Evolutionary conservation across 2,888 invertebrate genomes (phyloP), one percentile per base, ranked within the genome.

Genomic region (Fissipunctia ypsillon): DNA sequence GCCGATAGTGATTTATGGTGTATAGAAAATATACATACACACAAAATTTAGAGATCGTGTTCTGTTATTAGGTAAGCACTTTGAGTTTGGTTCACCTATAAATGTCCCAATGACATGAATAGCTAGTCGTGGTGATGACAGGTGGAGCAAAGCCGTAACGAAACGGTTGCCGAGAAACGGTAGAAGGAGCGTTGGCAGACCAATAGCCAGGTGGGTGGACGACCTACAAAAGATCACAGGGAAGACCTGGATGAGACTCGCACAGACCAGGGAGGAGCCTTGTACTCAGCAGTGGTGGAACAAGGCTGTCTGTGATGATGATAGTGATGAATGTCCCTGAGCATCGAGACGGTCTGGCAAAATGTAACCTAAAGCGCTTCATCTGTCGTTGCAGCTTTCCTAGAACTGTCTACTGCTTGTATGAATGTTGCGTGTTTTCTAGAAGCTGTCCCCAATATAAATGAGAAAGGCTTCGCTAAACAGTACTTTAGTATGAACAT

Each of bases 1-100:
- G n/a, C 35, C 31, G 68, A 70, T 81, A 73, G 4, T 38, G 43
- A 54, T 80, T 73, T 59, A 61, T 60, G 35, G 16, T n/a, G 16
- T 43, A 31, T 14, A 22, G 38, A 45, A 78, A 41, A 25, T 60
- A 41, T 25, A 38, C 35, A 25, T 60, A 41, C 22, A 38, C 35
- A 31, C 25, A 43, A 43, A 54, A 45, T 54, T 25, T 45, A 54
- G 25, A 14, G 41, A 50, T 14, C 14, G 25, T 74, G 72, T 73
- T 43, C 7, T 68, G 7, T 57, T 73, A 43, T 28, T 45, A 16
- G 22, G 10, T 45, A 28, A 54, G 28, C 31, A 28, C 4, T 38
- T 56, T n/a, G 0, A 6, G 1, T 12, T 16, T 12, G 31, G 22
- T 50, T 31, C 9, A 25, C 45, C 1, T 19, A 63, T 28, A 9